These are phyloP conservation scores for Malurus splendens DNA, from an alignment of 2,797 vertebrate genomes.

Conservation along the genomic window DNA sequence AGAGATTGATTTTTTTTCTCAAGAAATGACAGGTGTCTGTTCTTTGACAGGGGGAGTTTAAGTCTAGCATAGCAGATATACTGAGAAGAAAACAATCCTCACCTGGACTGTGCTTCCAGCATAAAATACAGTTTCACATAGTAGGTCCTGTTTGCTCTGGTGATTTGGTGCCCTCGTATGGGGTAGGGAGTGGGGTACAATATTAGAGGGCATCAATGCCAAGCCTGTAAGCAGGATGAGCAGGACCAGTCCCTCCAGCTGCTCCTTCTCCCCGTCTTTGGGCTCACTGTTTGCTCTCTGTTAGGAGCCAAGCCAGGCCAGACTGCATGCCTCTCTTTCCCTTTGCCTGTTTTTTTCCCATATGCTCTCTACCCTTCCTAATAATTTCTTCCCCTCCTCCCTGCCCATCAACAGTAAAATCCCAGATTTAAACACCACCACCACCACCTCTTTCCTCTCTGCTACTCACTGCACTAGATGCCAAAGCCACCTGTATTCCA, in stretches of 20 bases:
- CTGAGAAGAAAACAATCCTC: not conserved
- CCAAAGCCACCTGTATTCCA: fast-evolving
- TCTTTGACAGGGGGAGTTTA: slow-evolving; percentile 8
- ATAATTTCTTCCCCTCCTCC: not conserved
- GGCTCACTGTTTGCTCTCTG: not conserved
- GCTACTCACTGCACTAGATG: not conserved
- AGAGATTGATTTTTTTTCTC: not conserved
- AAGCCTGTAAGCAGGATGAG: fast-evolving
- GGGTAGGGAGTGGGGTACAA: fast-evolving
- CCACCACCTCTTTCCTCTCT: not conserved
- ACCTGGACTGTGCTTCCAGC: not conserved
- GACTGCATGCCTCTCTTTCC: not conserved
- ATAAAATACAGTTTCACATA: not conserved
- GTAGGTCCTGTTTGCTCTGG: not conserved
- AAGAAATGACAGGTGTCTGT: not conserved
- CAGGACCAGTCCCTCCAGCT: not conserved
- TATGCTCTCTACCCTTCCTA: not conserved
- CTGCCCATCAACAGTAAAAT: not conserved
- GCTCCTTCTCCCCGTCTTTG: not conserved
- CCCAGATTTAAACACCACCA: not conserved
- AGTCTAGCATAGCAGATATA: not conserved
- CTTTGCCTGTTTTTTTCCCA: not conserved
- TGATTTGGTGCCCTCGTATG: not conserved
- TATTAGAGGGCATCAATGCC: no score
- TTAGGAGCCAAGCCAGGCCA: fast-evolving